Evolutionary conservation across 1,140 invertebrate genomes (phyloP).

Genomic region (Trichonephila clavipes): DNA sequence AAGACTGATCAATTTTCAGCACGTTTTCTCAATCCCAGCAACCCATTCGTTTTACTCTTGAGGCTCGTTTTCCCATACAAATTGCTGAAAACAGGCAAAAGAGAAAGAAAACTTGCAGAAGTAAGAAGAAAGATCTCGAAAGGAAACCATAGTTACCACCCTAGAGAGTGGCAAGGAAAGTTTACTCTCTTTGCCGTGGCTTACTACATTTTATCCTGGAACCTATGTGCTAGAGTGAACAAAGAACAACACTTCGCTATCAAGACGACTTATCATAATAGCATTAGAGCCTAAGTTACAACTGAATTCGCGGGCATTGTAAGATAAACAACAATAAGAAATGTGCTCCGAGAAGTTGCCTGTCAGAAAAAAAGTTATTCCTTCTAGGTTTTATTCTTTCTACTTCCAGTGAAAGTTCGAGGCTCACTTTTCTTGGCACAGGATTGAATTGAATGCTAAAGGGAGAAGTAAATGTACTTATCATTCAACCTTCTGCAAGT

Average conservation of each 20-base stretch:
- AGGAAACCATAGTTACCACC: constrained; percentile 1
- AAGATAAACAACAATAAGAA: constrained; percentile 58
- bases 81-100: not conserved
- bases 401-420: not conserved
- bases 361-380: constrained; percentile 32
- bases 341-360: not conserved
- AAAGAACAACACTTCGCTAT: constrained; percentile 55
- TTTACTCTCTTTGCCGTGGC: not conserved
- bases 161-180: not conserved
- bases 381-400: not conserved
- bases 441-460: not conserved
- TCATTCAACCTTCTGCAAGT: not conserved
- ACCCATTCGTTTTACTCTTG: not conserved
- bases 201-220: not conserved
- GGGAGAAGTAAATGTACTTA: not conserved
- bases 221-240: not conserved
- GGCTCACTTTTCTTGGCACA: not conserved
- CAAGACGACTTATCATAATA: constrained; percentile 67
- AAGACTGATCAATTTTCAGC: not conserved
- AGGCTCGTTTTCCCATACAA: not conserved
- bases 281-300: constrained; percentile 41
- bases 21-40: not conserved
- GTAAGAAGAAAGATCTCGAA: constrained; percentile 5
- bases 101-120: not conserved
- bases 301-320: not conserved